phyloP scores from a whole-genome alignment of 2,797 vertebrate species.

The Ptychadena robeensis region DNA sequence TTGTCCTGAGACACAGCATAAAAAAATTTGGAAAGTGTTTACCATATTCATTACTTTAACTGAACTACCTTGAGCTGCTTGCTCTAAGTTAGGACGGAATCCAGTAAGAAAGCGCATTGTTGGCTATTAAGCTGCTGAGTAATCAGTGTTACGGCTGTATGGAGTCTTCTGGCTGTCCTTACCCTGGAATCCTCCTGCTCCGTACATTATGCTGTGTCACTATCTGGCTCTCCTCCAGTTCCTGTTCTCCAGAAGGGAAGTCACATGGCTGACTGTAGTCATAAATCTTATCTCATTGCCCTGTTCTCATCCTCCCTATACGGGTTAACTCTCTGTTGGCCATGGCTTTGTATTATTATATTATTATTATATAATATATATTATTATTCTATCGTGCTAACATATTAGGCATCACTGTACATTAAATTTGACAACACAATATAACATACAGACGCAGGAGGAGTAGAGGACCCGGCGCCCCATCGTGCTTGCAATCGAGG shows the following conservation, averaged over 20 bases:
- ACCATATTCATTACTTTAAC: too few relatives aligned
- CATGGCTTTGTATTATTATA: too few relatives aligned
- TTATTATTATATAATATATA: too few relatives aligned
- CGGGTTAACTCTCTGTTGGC: not conserved
- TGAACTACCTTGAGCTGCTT: not conserved
- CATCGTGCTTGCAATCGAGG: too few relatives aligned
- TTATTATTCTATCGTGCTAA: too few relatives aligned
- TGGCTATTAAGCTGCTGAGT: not conserved
- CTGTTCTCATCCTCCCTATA: not conserved
- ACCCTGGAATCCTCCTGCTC: not conserved
- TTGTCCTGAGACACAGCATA: too few relatives aligned
- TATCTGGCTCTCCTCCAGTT: constrained; percentile 6
- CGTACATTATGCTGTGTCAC: not conserved
- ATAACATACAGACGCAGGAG: too few relatives aligned
- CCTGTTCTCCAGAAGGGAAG: not conserved
- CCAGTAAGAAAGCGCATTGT: not conserved
- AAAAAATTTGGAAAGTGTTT: too few relatives aligned
- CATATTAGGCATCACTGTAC: too few relatives aligned
- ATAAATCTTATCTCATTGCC: constrained; percentile 9
- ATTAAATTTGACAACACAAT: too few relatives aligned
- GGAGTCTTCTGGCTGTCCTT: not conserved
- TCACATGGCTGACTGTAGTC: not conserved
- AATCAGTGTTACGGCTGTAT: not conserved
- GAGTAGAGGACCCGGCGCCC: too few relatives aligned
- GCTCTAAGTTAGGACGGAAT: not conserved